phyloP scores from a whole-genome alignment of 2,113 vertebrate species.

The Dendropsophus ebraccatus region DNA sequence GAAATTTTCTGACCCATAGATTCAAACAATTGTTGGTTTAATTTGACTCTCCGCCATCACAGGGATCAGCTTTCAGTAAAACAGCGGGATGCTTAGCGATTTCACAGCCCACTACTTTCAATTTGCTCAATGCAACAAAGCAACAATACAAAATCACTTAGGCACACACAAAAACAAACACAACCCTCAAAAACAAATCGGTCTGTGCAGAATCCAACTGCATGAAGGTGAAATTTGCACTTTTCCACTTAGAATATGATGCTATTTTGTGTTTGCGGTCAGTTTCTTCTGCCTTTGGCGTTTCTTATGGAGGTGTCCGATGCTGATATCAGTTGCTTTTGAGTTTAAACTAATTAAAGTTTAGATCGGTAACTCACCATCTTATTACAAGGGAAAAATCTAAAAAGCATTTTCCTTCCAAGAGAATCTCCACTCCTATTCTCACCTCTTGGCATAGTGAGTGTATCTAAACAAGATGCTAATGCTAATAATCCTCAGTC shows the following conservation, averaged over 20 bases:
- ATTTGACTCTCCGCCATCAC: slow-evolving; percentile 27
- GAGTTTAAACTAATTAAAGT: not conserved
- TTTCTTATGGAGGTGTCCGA: not conserved
- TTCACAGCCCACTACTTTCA: slow-evolving; percentile 50
- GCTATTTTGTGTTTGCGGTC: no score
- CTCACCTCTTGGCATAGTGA: no score
- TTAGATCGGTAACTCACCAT: no score
- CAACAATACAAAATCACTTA: slow-evolving; percentile 45
- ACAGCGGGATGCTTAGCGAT: slow-evolving; percentile 45
- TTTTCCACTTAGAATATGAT: not conserved
- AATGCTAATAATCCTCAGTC: no score
- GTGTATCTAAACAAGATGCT: no score
- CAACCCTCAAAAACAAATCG: slow-evolving; percentile 19
- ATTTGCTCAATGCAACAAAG: slow-evolving; percentile 41
- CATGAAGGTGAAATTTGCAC: slow-evolving; percentile 3
- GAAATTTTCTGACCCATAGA: slow-evolving; percentile 27
- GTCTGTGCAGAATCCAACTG: not conserved
- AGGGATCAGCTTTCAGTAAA: slow-evolving; percentile 39
- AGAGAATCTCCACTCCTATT: no score
- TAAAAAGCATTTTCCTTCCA: no score
- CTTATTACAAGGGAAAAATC: no score
- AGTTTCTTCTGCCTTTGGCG: not conserved
- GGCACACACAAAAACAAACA: slow-evolving; percentile 42
- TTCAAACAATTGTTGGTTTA: slow-evolving; percentile 32
- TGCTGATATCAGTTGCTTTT: not conserved